phyloP scores from a whole-genome alignment of 2,888 invertebrate genomes.

The Hofmannophila pseudospretella region DNA sequence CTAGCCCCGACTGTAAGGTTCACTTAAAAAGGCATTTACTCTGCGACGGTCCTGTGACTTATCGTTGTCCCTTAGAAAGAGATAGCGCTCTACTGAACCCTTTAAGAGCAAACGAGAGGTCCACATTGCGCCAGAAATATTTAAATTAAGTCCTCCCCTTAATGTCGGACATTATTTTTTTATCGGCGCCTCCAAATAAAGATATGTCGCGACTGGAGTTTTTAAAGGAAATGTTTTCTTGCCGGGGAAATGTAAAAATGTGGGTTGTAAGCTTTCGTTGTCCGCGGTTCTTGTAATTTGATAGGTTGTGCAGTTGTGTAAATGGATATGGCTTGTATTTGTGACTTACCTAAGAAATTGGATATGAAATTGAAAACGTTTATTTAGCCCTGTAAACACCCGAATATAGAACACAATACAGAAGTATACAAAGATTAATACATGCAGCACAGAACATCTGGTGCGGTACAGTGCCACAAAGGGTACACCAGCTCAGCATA shows the following conservation, averaged over 20 bases:
- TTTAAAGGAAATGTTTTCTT: conserved; percentile 35
- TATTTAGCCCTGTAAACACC: too few species aligned
- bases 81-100: conserved; percentile 23
- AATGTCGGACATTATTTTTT: conserved; percentile 75
- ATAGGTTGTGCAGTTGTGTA: conserved; percentile 5
- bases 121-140: conserved; percentile 51
- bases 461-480: too few species aligned
- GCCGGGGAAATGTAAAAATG: conserved; percentile 19
- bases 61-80: conserved; percentile 41
- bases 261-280: conserved; percentile 17
- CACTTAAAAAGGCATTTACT: conserved; percentile 72
- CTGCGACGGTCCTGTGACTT: conserved; percentile 49
- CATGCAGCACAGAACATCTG: too few species aligned
- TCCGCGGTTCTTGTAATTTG: not conserved
- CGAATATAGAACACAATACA: too few species aligned
- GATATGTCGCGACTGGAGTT: conserved; percentile 49
- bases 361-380: too few species aligned
- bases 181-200: conserved; percentile 66
- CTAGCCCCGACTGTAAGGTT: conserved; percentile 25
- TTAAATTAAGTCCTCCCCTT: conserved; percentile 71
- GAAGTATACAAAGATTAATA: too few species aligned
- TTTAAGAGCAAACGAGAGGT: conserved; percentile 27
- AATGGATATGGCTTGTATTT: conserved; percentile 1
- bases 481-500: too few species aligned
- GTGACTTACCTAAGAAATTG: too few species aligned